Evolutionary conservation across 1,140 invertebrate genomes (phyloP), one percentile per base, ranked within the genome.

Genomic region (Drosophila micromelanica): DNA sequence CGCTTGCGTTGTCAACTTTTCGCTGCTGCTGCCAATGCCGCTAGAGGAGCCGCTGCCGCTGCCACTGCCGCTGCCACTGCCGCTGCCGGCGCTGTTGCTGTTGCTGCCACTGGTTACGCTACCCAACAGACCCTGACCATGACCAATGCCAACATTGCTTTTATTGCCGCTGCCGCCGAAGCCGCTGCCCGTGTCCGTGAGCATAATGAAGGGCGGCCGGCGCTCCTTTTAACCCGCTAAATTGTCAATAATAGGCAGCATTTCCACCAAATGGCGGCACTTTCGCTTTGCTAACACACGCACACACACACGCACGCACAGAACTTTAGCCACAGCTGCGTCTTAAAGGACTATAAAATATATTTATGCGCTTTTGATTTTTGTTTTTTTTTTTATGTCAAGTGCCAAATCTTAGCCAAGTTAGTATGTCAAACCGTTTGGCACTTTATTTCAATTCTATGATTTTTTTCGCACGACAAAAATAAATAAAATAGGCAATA

Each of bases 61-160:
- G 38, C 59, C 17, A 2, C n/a, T n/a, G n/a, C n/a, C n/a, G n/a
- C n/a, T n/a, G n/a, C n/a, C 55, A 32, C 49, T 35, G 57, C 12
- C 12, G 32, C 15, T 32, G 13, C n/a, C 9, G 37, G 11, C 38
- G 40, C 12, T 37, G 23, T 3, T 42, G 46, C 12, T 62, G n/a
- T 3, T 23, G 17, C n/a, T 64, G 32, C 9, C 23, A 9, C n/a
- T 51, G 8, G 23, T 15, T n/a, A 35, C 17, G 17, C 51, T 68
- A n/a, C 38, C 65, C 2, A 61, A 12, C 48, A 55, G 20, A 12
- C 74, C 60, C 46, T 76, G 60, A 59, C 75, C 80, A 65, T 76
- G 75, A 69, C 78, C 75, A 67, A 65, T 63, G 68, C 71, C 76
- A 82, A 71, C 54, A 76, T 74, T 71, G 59, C 40, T 79, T 73